Evolutionary conservation across 2,888 invertebrate genomes (phyloP).

Genomic region (Eupithecia centaureata): DNA sequence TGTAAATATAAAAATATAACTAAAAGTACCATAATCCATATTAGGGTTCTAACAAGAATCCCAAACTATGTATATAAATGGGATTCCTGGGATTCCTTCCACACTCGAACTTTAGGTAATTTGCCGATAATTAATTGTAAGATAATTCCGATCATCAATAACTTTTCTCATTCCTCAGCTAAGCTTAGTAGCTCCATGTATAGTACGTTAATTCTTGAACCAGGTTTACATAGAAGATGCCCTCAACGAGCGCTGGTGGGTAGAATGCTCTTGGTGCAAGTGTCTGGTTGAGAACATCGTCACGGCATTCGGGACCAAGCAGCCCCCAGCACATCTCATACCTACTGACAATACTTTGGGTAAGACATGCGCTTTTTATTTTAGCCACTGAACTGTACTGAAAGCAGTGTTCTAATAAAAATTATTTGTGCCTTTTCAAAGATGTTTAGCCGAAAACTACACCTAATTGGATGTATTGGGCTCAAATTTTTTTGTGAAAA

Average conservation of each 20-base stretch:
- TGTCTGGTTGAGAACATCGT: slow-evolving; percentile 96
- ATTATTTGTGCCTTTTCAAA: no score
- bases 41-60: no score
- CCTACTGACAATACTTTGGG: slow-evolving; percentile 84
- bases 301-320: slow-evolving; percentile 92
- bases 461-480: no score
- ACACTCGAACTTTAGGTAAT: no score
- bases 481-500: no score
- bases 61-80: no score
- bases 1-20: no score
- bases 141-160: no score
- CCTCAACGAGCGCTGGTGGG: slow-evolving; percentile 96
- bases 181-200: background rate
- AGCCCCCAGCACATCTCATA: slow-evolving; percentile 88
- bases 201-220: background rate
- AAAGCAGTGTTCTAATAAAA: background rate
- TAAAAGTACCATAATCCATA: no score
- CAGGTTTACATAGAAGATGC: slow-evolving; percentile 97
- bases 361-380: slow-evolving; percentile 33
- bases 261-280: slow-evolving; percentile 95
- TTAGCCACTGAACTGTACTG: background rate
- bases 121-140: no score
- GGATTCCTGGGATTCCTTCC: no score
- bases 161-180: background rate
- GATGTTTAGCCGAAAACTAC: no score